A percentile compares a stretch with the other conserved stretches of the same genome.
These are phyloP conservation scores for Morpho helenor DNA, from an alignment of 2,888 invertebrate genomes.

Conservation along the genomic window DNA sequence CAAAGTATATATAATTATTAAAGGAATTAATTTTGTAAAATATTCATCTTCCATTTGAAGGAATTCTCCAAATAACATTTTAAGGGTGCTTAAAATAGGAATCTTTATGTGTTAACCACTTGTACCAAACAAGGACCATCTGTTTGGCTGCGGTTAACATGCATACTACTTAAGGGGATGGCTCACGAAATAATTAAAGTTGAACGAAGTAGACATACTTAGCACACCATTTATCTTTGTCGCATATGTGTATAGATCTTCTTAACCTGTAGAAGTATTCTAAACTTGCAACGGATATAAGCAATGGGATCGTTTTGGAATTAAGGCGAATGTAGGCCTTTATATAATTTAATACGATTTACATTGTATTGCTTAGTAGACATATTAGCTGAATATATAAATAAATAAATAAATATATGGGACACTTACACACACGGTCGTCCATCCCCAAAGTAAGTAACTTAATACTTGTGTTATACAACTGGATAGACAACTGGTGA, in stretches of 20 bases:
- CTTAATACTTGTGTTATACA: too few relatives aligned
- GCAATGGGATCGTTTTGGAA: not conserved
- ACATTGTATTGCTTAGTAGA: too few relatives aligned
- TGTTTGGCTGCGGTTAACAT: slow-evolving; percentile 39
- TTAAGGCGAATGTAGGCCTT: too few relatives aligned
- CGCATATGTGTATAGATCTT: slow-evolving; percentile 16
- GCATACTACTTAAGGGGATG: slow-evolving; percentile 35
- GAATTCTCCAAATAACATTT: not conserved
- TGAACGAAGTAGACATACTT: slow-evolving; percentile 57
- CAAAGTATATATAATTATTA: not conserved
- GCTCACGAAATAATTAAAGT: slow-evolving; percentile 49
- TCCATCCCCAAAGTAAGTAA: too few relatives aligned
- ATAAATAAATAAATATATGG: too few relatives aligned
- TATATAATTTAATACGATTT: too few relatives aligned
- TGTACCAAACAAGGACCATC: slow-evolving; percentile 35
- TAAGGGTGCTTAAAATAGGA: slow-evolving; percentile 15
- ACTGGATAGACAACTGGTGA: too few relatives aligned
- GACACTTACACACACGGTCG: too few relatives aligned
- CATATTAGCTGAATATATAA: too few relatives aligned
- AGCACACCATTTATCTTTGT: slow-evolving; percentile 51
- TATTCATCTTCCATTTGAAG: too few relatives aligned
- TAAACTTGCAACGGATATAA: not conserved
- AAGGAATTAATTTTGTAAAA: too few relatives aligned
- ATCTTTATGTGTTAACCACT: slow-evolving; percentile 18
- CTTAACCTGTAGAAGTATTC: slow-evolving; percentile 3